phyloP scores from a whole-genome alignment of 2,797 vertebrate species.

The Emys orbicularis region DNA sequence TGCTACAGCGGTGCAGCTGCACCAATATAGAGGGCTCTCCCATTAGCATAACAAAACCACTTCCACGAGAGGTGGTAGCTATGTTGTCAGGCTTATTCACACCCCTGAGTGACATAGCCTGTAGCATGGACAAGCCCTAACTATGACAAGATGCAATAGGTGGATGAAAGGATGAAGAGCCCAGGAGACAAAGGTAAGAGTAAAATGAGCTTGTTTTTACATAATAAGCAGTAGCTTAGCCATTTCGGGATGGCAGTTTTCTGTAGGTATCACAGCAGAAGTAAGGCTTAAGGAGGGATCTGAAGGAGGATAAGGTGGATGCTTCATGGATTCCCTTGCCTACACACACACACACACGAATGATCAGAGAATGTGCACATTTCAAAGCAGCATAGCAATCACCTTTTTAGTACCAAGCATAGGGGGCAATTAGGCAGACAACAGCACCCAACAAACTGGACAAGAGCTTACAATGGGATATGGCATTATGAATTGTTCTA shows the following conservation, averaged over 20 bases:
- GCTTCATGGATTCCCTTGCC: not conserved
- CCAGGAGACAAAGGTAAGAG: not conserved
- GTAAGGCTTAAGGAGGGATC: not conserved
- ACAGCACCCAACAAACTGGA: not conserved
- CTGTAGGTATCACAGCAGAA: not conserved
- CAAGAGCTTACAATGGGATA: not conserved
- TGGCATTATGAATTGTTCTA: rapidly evolving
- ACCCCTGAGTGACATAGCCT: too few species aligned
- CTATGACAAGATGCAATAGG: not conserved
- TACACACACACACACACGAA: too few species aligned
- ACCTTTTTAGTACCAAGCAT: not conserved
- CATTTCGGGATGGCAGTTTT: not conserved
- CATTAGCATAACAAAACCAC: too few species aligned
- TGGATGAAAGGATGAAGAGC: not conserved
- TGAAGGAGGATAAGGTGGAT: not conserved
- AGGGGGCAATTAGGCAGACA: not conserved
- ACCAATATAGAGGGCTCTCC: too few species aligned
- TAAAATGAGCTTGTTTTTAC: not conserved
- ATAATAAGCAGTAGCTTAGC: not conserved
- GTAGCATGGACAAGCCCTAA: not conserved
- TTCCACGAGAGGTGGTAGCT: too few species aligned
- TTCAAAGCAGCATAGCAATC: not conserved
- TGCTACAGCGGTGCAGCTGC: too few species aligned
- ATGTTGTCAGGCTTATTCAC: too few species aligned
- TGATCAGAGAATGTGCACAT: too few species aligned